These are phyloP conservation scores for Craterocephalus amniculus DNA, from an alignment of 2,797 vertebrate genomes.

Conservation along the genomic window DNA sequence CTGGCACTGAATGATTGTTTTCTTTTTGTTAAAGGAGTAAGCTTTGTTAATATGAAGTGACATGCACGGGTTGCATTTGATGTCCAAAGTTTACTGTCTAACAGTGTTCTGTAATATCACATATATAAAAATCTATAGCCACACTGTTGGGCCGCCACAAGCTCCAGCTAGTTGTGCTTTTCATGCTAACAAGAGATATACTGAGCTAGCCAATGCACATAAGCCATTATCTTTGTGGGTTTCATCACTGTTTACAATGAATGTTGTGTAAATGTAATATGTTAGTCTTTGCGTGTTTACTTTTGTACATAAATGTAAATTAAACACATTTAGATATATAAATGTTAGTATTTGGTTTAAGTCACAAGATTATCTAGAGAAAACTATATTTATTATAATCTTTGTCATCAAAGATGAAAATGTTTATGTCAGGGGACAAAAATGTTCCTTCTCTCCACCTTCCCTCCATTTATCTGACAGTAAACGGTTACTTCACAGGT, in stretches of 20 bases:
- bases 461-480: constrained; percentile 23
- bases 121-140: constrained; percentile 51
- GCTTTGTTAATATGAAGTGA: constrained; percentile 70
- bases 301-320: constrained; percentile 77
- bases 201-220: constrained; percentile 63
- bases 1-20: constrained; percentile 75
- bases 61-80: constrained; percentile 64
- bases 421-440: constrained; percentile 19
- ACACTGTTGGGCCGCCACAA: constrained; percentile 49
- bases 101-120: constrained; percentile 49
- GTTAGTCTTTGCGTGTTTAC: constrained; percentile 53
- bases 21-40: constrained; percentile 58
- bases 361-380: constrained; percentile 14
- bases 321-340: constrained; percentile 72
- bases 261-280: constrained; percentile 65
- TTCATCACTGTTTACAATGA: constrained; percentile 76
- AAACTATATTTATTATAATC: constrained; percentile 51
- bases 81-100: constrained; percentile 61
- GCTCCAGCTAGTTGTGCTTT: constrained; percentile 66
- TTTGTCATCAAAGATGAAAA: constrained; percentile 24
- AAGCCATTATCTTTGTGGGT: constrained; percentile 62
- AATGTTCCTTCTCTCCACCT: constrained; percentile 10
- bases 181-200: constrained; percentile 65
- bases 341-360: constrained; percentile 44
- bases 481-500: constrained; percentile 11